Percentiles rank a stretch among this genome's conserved stretches.
Conservation (phyloP, 1,140 invertebrate species). For the Drosophila azteca region DNA sequence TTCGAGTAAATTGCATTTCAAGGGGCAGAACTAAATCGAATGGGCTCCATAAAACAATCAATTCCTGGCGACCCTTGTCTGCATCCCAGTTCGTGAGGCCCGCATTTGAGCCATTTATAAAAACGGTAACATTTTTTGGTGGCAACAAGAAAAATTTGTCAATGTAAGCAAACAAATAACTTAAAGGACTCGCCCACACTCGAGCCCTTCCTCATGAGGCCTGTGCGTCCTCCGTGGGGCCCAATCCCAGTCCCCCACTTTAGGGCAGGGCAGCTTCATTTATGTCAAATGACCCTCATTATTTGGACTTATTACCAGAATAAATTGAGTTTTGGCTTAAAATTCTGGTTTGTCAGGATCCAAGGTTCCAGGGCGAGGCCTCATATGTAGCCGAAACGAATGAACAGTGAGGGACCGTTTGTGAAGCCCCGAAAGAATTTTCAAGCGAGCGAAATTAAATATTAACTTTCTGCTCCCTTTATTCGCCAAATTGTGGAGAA, state of each 20-base stretch:
- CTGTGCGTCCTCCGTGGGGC: background rate
- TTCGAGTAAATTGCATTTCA: no score
- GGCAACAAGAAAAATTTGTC: constrained; percentile 65
- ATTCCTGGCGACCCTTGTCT: constrained; percentile 6
- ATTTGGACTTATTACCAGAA: constrained; percentile 77
- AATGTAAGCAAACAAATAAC: constrained; percentile 66
- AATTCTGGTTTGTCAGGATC: constrained; percentile 24
- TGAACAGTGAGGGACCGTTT: constrained; percentile 32
- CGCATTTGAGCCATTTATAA: constrained; percentile 49
- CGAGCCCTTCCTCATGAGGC: background rate
- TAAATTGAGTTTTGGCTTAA: constrained; percentile 80
- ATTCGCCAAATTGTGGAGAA: constrained; percentile 50
- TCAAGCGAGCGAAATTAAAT: constrained; percentile 58
- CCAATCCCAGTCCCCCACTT: constrained; percentile 6
- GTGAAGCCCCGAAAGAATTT: constrained; percentile 5
- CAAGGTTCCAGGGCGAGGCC: background rate
- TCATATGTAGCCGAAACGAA: constrained; percentile 42
- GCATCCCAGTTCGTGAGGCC: constrained; percentile 1
- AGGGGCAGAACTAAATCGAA: background rate
- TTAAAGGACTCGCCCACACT: constrained; percentile 43
- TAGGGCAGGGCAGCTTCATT: constrained; percentile 44
- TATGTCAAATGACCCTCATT: constrained; percentile 82
- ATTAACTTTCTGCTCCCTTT: constrained; percentile 54
- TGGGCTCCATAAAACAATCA: constrained; percentile 7
- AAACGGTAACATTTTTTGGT: constrained; percentile 35